These are phyloP conservation scores for Hoplias malabaricus DNA, from an alignment of 2,113 vertebrate genomes.

Conservation along the genomic window DNA sequence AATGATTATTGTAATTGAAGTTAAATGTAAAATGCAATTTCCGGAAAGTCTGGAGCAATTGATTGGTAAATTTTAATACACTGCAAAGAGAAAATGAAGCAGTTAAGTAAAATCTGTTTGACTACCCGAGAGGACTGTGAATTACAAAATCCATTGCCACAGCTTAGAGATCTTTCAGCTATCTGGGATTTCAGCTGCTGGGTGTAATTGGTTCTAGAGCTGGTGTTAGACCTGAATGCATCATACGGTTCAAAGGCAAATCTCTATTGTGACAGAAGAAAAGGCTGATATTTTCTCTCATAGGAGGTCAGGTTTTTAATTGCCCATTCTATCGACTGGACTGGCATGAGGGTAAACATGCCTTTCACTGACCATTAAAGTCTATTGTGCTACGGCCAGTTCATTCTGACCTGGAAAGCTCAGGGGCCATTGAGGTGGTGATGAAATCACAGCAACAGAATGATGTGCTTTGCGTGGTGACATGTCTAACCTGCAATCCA, in stretches of 20 bases:
- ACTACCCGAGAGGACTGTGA: background rate
- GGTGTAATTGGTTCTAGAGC: background rate
- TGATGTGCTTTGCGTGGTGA: constrained; percentile 1
- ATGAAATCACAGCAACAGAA: constrained; percentile 11
- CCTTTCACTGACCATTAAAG: background rate
- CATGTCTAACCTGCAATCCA: background rate
- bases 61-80: too few relatives aligned
- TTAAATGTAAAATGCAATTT: too few relatives aligned
- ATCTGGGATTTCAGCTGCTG: background rate
- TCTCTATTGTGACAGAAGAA: background rate
- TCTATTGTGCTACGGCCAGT: background rate
- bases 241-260: background rate
- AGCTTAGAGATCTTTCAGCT: background rate
- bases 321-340: background rate
- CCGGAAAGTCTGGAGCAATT: too few relatives aligned
- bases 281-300: background rate
- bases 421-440: background rate
- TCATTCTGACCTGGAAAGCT: background rate
- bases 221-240: background rate
- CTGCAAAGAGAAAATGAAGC: too few relatives aligned
- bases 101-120: too few relatives aligned
- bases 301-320: background rate
- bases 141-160: background rate
- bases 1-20: too few relatives aligned
- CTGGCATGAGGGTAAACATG: background rate